Base-by-base conservation (phyloP, 2,797 vertebrate species). In the Tokudaia muenninki region DNA sequence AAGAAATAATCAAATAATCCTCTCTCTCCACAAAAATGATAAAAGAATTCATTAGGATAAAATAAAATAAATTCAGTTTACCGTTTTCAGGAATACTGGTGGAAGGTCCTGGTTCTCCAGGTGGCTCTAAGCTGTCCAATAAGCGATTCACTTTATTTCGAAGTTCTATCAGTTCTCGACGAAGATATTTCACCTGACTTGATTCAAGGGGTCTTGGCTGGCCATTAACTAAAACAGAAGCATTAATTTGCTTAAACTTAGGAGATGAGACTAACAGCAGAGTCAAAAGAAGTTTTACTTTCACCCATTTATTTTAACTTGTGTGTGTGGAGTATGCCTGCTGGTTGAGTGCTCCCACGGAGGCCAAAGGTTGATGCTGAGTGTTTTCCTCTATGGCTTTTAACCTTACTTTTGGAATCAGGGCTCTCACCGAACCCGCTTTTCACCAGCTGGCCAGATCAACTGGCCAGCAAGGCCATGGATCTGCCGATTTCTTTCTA, bases 81-180 rank as follows among this genome's bases (percentile, higher is more conserved):
- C 99, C 99, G 92, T 98, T 99, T 94, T 99, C 99, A 86, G 98
- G 99, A 88, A 99, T 99, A 90, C 95, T 99, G 92, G 99, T 98
- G 81, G 99, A 98, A 95, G 99, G 98, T 24, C 99, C 99, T 52
- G 99, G 99, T 83, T 99, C 99, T 97, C 98, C 98, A 75, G 99
- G 99, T 29, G 99, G 99, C 94, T 99, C 99, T 98, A 99, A 98
- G 98, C 99, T 99, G 98, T 99, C 99, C 98, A 99, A 98, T 91
- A 99, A 99, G 92, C 99, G 99, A 98, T 99, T 99, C 96, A 99
- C 99, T 99, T 99, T 99, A 98, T 99, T 99, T 97, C 99, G 99
- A 98, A 99, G 99, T 98, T 99, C 99, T 98, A 99, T 99, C 97
- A 99, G 99, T 98, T 99, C 99, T 98, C 99, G 99, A 96, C 99